Conservation (phyloP, 2,888 invertebrate genomes). For the Brachyptera putata region DNA sequence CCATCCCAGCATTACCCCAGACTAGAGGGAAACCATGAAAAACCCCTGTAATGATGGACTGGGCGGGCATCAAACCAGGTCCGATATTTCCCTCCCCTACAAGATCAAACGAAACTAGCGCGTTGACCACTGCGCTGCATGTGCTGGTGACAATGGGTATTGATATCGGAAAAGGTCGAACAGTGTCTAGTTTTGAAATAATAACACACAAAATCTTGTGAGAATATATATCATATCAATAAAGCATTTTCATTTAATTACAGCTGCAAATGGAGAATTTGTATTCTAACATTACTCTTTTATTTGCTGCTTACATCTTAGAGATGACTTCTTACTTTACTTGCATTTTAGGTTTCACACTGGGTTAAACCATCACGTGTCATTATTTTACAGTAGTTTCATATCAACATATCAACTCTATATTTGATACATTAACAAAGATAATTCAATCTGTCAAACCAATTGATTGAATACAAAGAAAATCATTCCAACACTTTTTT, state of each 20-base stretch:
- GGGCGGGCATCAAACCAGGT: no score
- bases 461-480: constrained; percentile 14
- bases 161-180: no score
- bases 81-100: no score
- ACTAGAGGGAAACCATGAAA: no score
- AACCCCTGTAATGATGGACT: no score
- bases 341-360: constrained; percentile 7
- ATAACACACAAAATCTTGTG: constrained; percentile 30
- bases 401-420: constrained; percentile 24
- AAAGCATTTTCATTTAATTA: constrained; percentile 32
- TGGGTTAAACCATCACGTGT: constrained; percentile 21
- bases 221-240: constrained; percentile 34
- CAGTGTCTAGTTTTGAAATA: constrained; percentile 15
- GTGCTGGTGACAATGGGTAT: no score
- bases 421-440: constrained; percentile 28
- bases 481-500: constrained; percentile 6
- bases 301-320: constrained; percentile 27
- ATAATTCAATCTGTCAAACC: constrained; percentile 18
- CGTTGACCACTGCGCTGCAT: no score
- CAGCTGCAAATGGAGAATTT: constrained; percentile 32
- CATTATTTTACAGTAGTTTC: constrained; percentile 26
- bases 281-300: constrained; percentile 23
- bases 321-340: constrained; percentile 24
- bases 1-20: no score
- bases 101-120: no score